These are phyloP conservation scores for Valencia hispanica DNA, from an alignment of 2,797 vertebrate species.

Conservation along the genomic window DNA sequence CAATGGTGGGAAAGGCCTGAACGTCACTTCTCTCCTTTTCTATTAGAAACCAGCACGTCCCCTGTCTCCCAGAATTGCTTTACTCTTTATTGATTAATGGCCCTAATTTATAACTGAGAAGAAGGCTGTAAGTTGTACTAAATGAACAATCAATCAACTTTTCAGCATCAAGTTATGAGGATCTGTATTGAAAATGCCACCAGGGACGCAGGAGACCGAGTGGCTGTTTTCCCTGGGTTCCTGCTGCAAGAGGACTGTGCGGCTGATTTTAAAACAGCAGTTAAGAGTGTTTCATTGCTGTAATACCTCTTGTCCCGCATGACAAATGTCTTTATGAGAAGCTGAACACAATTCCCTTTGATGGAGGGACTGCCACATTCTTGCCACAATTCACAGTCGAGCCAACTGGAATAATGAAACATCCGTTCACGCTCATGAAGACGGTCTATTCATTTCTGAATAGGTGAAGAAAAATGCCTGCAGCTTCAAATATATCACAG, in stretches of 20 bases:
- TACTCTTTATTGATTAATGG: conserved; percentile 99
- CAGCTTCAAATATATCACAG: conserved; percentile 94
- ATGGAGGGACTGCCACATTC: conserved; percentile 88
- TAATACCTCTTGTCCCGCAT: conserved; percentile 92
- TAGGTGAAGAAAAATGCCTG: conserved; percentile 83
- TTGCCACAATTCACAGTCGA: conserved; percentile 84
- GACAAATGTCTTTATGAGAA: conserved; percentile 91
- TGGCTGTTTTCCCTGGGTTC: conserved; percentile 87
- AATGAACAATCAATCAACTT: conserved; percentile 99
- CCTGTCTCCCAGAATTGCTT: conserved; percentile 95
- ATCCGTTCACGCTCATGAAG: conserved; percentile 83
- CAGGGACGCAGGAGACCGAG: conserved; percentile 83
- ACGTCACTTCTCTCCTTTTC: conserved; percentile 88
- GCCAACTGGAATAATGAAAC: conserved; percentile 90
- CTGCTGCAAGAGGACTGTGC: conserved; percentile 80
- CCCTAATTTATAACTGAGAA: conserved; percentile 99
- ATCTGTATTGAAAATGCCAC: conserved; percentile 84
- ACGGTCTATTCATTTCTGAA: conserved; percentile 92
- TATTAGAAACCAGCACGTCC: conserved; percentile 99
- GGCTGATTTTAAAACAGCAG: conserved; percentile 83
- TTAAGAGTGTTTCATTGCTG: conserved; percentile 92
- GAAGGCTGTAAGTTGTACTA: conserved; percentile 96
- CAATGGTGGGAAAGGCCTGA: conserved; percentile 88
- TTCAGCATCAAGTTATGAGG: conserved; percentile 96
- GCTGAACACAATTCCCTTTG: conserved; percentile 92